Conservation (phyloP, 2,888 invertebrate species). For the Teleogryllus oceanicus region DNA sequence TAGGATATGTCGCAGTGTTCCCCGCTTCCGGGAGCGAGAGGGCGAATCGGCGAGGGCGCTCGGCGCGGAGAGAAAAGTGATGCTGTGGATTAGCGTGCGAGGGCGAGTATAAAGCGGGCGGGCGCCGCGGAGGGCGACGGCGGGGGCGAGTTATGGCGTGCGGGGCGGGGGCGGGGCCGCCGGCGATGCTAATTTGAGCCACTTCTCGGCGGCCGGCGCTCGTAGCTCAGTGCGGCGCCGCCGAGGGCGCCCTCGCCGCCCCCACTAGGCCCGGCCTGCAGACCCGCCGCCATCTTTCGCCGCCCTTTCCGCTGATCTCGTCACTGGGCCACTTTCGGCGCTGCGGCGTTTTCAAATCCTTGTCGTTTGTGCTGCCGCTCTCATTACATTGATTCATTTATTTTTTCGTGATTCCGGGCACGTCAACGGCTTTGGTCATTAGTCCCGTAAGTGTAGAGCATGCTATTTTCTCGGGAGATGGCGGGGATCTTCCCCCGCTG, state of each 20-base stretch:
- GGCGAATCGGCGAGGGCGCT: background rate
- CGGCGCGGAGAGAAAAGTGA: conserved; percentile 6
- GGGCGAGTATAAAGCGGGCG: background rate
- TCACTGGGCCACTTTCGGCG: too few species aligned
- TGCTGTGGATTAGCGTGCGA: background rate
- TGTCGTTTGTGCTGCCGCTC: too few species aligned
- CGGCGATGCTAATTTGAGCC: conserved; percentile 4
- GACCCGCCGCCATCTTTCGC: too few species aligned
- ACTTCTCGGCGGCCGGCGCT: conserved; percentile 8
- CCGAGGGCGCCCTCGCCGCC: background rate
- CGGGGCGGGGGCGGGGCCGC: background rate
- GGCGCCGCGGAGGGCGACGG: background rate
- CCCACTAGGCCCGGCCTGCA: too few species aligned
- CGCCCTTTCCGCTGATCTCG: too few species aligned
- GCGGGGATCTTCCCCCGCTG: too few species aligned
- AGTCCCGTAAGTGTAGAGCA: too few species aligned
- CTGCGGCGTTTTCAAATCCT: too few species aligned
- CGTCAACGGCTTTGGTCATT: too few species aligned
- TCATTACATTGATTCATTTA: too few species aligned
- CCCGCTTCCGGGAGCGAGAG: background rate
- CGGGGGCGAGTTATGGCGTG: background rate
- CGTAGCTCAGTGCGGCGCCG: background rate
- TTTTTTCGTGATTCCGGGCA: too few species aligned
- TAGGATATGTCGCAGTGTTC: conserved; percentile 8
- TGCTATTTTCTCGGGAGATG: too few species aligned